Evolutionary conservation across 2,797 vertebrate genomes (phyloP), one percentile per base, ranked within the genome.

Genomic region (Crenuchus spilurus): DNA sequence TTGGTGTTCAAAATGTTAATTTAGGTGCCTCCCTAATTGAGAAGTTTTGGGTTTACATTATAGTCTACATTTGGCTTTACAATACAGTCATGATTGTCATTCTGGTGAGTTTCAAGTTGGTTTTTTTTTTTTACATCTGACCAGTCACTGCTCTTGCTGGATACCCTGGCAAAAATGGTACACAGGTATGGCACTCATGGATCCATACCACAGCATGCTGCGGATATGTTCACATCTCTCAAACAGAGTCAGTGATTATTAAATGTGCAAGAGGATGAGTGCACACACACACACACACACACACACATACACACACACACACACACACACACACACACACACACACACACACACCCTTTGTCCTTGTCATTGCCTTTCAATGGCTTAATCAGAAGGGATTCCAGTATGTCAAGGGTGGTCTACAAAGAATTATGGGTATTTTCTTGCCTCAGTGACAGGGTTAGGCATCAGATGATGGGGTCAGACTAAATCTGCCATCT

Each of bases 331-430:
- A n/a, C 35, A 48, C 14, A 41, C 33, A 62, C 14, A 35, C 18
- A 46, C 16, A 33, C 16, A 44, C 54, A 52, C 30, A 67, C 6
- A 24, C 26, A 39, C 20, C 26, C n/a, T 13, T 20, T 22, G 55
- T 63, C 76, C 48, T 64, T 78, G 76, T 72, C 65, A 60, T 57
- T 35, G 55, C 55, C 3, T 5, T 41, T 22, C 24, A 20, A 54
- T 31, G 33, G 44, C 37, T 22, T 69, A 60, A 67, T 74, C 63
- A 58, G 26, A 37, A 16, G 33, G 35, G 62, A 67, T 41, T 63
- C 46, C 41, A 58, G 48, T 60, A 2, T 22, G 54, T 41, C 42
- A 62, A 62, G n/a, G 20, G 46, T 64, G 33, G 55, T 35, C 54
- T 41, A 46, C 9, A 24, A 71, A 64, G 46, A 78, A 67, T 46